Conservation (phyloP, 1,140 invertebrate genomes). For the Mya arenaria region DNA sequence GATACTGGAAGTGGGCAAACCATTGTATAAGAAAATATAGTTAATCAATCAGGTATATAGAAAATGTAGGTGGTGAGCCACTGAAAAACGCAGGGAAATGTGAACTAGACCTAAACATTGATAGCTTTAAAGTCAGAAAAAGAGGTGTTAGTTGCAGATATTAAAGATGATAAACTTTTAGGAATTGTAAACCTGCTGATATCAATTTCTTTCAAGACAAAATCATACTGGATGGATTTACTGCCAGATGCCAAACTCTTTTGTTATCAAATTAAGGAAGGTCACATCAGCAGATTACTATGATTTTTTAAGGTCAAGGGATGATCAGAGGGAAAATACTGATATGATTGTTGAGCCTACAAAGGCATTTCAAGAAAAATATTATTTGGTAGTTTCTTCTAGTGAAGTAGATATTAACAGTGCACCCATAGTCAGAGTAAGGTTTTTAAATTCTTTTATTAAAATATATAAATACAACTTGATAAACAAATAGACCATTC, state of each 20-base stretch:
- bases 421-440: background rate
- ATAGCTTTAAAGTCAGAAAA: background rate
- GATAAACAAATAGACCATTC: no score
- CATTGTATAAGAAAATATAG: constrained; percentile 39
- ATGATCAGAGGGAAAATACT: background rate
- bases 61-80: constrained; percentile 14
- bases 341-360: background rate
- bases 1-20: constrained; percentile 24
- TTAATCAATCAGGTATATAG: constrained; percentile 14
- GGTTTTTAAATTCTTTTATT: background rate
- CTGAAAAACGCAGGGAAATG: constrained; percentile 18
- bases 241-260: background rate
- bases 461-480: no score
- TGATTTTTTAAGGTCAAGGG: background rate
- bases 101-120: constrained; percentile 7
- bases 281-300: constrained; percentile 14
- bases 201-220: background rate
- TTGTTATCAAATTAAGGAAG: background rate
- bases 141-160: constrained; percentile 58
- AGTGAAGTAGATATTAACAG: constrained; percentile 10
- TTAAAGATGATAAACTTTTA: constrained; percentile 45
- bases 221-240: background rate
- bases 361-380: background rate
- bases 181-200: constrained; percentile 6
- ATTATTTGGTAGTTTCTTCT: background rate